phyloP scores from a whole-genome alignment of 2,888 invertebrate species.

The Lymantria dispar region DNA sequence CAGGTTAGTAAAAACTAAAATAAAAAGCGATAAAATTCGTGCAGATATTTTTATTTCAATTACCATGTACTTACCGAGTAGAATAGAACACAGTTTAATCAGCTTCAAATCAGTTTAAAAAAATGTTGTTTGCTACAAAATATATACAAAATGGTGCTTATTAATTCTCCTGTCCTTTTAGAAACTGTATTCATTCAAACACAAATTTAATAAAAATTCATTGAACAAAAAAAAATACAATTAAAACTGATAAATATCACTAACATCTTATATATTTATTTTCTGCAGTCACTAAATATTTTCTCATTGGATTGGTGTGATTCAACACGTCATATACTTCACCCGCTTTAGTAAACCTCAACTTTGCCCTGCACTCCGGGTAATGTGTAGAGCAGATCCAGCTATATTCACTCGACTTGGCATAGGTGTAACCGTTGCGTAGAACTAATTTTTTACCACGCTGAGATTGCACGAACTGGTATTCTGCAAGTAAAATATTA shows the following conservation, averaged over 20 bases:
- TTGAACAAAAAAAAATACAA: no score
- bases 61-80: no score
- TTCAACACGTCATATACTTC: not conserved
- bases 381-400: constrained; percentile 46
- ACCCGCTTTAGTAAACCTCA: constrained; percentile 13
- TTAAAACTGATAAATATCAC: not conserved
- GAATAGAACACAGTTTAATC: no score
- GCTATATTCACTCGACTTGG: constrained; percentile 7
- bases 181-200: no score
- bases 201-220: no score
- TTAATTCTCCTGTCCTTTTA: no score
- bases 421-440: constrained; percentile 40
- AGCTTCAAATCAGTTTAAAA: no score
- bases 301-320: not conserved
- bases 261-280: not conserved
- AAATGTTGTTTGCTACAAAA: no score
- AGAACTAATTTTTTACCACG: constrained; percentile 4
- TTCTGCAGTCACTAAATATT: not conserved
- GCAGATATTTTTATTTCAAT: no score
- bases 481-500: not conserved
- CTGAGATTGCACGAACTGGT: not conserved
- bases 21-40: no score
- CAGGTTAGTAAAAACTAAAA: no score
- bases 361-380: constrained; percentile 37
- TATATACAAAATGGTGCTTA: no score